These are phyloP conservation scores for Aspiorhynchus laticeps DNA, from an alignment of 2,113 vertebrate species.

Conservation along the genomic window DNA sequence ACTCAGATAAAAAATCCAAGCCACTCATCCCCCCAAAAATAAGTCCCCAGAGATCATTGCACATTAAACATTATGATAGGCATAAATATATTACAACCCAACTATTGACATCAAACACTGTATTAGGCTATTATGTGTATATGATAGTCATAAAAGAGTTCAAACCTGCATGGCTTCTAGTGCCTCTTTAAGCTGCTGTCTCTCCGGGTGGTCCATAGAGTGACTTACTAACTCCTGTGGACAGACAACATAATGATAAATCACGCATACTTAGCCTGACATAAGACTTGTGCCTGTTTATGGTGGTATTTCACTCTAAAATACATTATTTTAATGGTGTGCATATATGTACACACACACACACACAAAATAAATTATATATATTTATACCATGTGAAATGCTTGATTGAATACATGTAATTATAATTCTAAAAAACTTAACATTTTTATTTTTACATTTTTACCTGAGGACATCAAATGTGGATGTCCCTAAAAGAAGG, in stretches of 20 bases:
- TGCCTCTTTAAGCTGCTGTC: constrained; percentile 91
- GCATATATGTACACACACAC: background rate
- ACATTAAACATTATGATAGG: background rate
- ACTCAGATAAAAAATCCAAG: background rate
- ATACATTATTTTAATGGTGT: background rate
- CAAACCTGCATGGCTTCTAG: constrained; percentile 96
- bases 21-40: background rate
- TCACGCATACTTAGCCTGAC: background rate
- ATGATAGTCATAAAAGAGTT: background rate
- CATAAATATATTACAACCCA: background rate
- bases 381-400: too few species aligned
- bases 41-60: background rate
- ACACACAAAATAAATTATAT: too few species aligned
- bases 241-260: background rate
- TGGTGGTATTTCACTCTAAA: background rate
- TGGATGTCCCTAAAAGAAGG: background rate
- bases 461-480: too few species aligned
- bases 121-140: background rate
- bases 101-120: background rate
- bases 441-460: too few species aligned
- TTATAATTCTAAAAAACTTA: too few species aligned
- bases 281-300: background rate
- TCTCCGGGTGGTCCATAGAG: constrained; percentile 87
- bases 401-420: too few species aligned
- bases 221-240: constrained; percentile 91